Percentiles rank a stretch among this genome's conserved stretches.
These are phyloP conservation scores for Trichacis sp. DNA, from an alignment of 2,888 invertebrate species.

Conservation along the genomic window DNA sequence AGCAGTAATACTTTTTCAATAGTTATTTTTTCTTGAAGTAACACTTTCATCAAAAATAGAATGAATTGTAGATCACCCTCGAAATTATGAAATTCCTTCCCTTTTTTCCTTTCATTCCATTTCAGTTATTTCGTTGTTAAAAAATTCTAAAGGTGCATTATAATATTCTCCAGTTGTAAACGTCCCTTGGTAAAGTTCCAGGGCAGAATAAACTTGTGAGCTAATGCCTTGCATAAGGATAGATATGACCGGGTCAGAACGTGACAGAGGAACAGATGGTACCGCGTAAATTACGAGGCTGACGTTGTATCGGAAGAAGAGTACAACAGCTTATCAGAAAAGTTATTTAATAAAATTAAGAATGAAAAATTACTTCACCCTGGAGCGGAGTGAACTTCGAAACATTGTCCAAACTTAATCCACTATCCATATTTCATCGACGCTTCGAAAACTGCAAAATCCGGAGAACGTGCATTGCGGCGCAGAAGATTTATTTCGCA, in stretches of 20 bases:
- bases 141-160: too few relatives aligned
- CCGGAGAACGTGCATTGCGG: not conserved
- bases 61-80: too few relatives aligned
- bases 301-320: not conserved
- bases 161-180: too few relatives aligned
- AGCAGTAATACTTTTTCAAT: too few relatives aligned
- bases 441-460: slow-evolving; percentile 1
- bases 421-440: not conserved
- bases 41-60: too few relatives aligned
- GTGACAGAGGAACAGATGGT: not conserved
- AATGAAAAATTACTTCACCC: not conserved
- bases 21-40: too few relatives aligned
- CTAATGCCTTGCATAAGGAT: not conserved
- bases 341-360: not conserved
- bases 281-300: not conserved
- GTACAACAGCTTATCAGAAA: not conserved
- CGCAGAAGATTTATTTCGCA: not conserved
- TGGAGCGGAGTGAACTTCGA: not conserved
- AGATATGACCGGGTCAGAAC: not conserved
- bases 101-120: too few relatives aligned
- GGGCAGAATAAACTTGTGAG: not conserved
- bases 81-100: too few relatives aligned
- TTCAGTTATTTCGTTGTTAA: too few relatives aligned
- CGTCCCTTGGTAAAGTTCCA: not conserved
- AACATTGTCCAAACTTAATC: not conserved